Base-by-base conservation (phyloP, 2,888 invertebrate genomes). In the Synanthedon andrenaeformis region DNA sequence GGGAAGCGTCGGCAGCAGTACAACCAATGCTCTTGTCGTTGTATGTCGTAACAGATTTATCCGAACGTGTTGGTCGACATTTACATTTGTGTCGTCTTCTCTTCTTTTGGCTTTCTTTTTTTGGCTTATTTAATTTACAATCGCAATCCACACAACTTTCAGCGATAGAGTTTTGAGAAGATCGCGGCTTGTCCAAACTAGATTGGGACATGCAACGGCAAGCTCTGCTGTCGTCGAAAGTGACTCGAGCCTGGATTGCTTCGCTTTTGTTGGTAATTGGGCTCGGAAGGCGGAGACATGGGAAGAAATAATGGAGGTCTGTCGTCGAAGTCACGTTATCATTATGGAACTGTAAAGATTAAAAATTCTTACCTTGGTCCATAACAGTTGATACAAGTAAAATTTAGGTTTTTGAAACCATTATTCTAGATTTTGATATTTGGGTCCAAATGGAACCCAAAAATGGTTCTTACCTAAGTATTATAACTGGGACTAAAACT, bases 281-380 rank as follows among this genome's bases (percentile, higher is more conserved):
- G 51, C 11, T 49, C 54, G 23, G 58, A 42, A 42, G 57, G 41
- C 70, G 72, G 19, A 72, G 53, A 42, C 58, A 59, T 4, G 81
- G 82, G 54, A 63, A 76, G 63, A 87, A 87, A 58, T 78, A 81
- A 52, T 71, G 69, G 19, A 88, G 69, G 57, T 88, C 87, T 17
- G 83, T 77, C 4, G 87, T 86, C 4, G 88, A 88, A 12, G 84
- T 82, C 56, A 71, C 68, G 45, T 57, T 59, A 59, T 88, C 86
- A 56, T 76, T 75, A 62, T 88, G 87, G 58, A 88, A 87, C 87
- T 88, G 73, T 49, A 70, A 68, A 51, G 52, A 8, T 49, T 8
- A 49, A 35, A 35, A 35, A 28, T 28, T 6, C 14, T 14, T 45
- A 14, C 10, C 4, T 42, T 42, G 42, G 42, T 42, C 13, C 45